These are phyloP conservation scores for Monopis laevigella DNA, from an alignment of 2,888 invertebrate genomes.

Conservation along the genomic window DNA sequence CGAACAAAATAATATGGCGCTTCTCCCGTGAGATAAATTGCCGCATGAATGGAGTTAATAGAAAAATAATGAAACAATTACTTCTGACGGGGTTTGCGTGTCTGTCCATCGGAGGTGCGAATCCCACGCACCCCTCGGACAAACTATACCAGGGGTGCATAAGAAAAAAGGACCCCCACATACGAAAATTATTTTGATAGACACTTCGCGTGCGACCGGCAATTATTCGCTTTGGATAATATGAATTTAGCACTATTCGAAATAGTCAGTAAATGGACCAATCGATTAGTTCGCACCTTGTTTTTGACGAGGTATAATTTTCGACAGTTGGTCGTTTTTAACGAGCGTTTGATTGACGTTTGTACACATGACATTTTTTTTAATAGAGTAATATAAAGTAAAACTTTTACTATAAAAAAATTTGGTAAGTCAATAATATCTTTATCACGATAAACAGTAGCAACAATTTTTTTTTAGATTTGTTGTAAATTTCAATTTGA, in stretches of 20 bases:
- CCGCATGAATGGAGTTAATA: constrained; percentile 14
- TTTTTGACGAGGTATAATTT: constrained; percentile 1
- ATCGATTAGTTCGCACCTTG: constrained; percentile 13
- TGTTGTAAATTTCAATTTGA: no score
- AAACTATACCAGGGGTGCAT: constrained; percentile 3
- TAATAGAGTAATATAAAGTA: no score
- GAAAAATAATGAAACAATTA: constrained; percentile 16
- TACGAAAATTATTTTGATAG: constrained; percentile 61
- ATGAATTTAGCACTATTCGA: constrained; percentile 38
- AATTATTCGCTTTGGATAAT: constrained; percentile 46
- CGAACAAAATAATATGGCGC: no score
- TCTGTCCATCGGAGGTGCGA: constrained; percentile 11
- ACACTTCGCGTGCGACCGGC: constrained; percentile 60
- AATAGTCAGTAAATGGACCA: neutral
- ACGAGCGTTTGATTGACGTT: no score
- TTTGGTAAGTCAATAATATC: no score
- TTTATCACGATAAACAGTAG: no score
- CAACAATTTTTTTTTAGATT: no score
- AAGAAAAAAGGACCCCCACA: neutral
- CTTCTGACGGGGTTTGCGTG: constrained; percentile 11
- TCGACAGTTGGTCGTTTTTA: no score
- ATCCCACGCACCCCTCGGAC: constrained; percentile 10
- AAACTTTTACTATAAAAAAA: no score
- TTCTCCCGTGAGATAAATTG: constrained; percentile 13
- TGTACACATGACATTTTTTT: no score